Percentiles rank a stretch among this genome's conserved stretches.
phyloP scores from a whole-genome alignment of 2,113 vertebrate species.

The Poicephalus gulielmi region DNA sequence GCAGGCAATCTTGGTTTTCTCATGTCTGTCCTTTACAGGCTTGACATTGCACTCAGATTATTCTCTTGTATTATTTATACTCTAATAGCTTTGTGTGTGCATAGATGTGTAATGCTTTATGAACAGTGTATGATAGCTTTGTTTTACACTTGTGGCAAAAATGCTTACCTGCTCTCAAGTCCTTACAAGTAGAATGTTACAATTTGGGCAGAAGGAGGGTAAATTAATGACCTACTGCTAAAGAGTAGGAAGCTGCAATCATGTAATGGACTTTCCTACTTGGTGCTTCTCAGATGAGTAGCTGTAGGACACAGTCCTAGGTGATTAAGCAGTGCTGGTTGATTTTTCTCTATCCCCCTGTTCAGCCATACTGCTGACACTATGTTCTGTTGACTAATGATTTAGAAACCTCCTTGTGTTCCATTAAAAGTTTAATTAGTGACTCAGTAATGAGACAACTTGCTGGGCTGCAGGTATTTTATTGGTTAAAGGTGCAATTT shows the following conservation, averaged over 20 bases:
- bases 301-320: background rate
- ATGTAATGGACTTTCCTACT: background rate
- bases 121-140: background rate
- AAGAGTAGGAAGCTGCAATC: background rate
- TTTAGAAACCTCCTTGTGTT: background rate
- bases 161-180: background rate
- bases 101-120: background rate
- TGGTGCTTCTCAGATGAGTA: background rate
- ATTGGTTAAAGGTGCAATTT: background rate
- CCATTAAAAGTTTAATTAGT: background rate
- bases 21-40: background rate
- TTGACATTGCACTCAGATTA: background rate
- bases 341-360: background rate
- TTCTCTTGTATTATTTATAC: background rate
- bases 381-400: background rate
- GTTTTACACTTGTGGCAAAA: background rate
- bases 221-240: background rate
- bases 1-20: background rate
- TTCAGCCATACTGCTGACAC: background rate
- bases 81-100: background rate
- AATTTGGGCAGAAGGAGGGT: background rate
- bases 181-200: background rate
- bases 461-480: background rate
- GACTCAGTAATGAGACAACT: background rate
- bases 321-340: background rate